phyloP scores from a whole-genome alignment of 2,888 invertebrate species.

The Ectobius pallidus region DNA sequence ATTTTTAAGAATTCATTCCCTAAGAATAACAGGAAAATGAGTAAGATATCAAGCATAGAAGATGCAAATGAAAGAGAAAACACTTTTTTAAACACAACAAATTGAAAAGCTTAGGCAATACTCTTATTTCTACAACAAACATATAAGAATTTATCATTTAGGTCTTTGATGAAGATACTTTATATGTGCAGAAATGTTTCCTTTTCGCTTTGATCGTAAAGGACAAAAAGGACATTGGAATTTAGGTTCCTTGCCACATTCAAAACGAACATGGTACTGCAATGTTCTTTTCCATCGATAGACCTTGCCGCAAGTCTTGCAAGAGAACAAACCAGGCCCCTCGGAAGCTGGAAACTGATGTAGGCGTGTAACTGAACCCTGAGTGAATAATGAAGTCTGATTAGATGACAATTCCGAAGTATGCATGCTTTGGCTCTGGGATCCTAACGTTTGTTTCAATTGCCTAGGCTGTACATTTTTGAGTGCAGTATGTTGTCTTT shows the following conservation, averaged over 20 bases:
- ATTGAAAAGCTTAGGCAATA: too few species aligned
- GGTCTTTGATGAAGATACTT: constrained; percentile 27
- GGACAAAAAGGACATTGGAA: constrained; percentile 47
- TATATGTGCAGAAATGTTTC: constrained; percentile 37
- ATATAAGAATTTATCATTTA: neutral
- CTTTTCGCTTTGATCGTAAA: constrained; percentile 41
- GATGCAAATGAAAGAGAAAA: too few species aligned
- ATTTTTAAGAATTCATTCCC: too few species aligned
- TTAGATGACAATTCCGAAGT: neutral
- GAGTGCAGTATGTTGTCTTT: too few species aligned
- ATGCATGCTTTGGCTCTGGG: neutral
- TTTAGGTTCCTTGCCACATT: constrained; percentile 42
- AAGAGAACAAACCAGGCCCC: constrained; percentile 33
- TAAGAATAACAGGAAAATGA: too few species aligned
- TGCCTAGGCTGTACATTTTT: too few species aligned
- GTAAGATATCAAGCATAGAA: too few species aligned
- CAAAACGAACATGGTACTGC: constrained; percentile 26
- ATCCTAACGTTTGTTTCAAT: neutral
- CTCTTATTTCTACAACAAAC: too few species aligned
- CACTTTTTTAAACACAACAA: too few species aligned
- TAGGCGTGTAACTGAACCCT: neutral
- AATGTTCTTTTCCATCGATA: constrained; percentile 36
- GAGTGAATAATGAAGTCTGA: neutral
- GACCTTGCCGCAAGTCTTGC: constrained; percentile 33
- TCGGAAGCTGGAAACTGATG: constrained; percentile 10